Evolutionary conservation across 2,113 vertebrate species (phyloP).

Genomic region (Oncorhynchus gorbuscha): DNA sequence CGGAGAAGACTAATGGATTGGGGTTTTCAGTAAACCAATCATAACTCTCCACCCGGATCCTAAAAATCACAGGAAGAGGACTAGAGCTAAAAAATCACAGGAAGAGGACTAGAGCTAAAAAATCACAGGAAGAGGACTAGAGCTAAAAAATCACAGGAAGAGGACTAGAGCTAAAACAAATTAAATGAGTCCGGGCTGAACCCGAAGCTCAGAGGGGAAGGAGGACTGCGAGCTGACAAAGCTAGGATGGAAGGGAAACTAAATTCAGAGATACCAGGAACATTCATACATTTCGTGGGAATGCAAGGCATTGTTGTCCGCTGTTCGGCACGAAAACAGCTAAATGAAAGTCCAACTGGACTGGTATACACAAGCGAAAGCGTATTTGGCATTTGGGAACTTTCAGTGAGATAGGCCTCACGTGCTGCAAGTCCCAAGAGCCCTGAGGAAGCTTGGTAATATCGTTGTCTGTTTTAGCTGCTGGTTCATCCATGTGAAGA

Average conservation of each 20-base stretch:
- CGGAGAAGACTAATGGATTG: constrained; percentile 44
- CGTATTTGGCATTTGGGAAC: constrained; percentile 10
- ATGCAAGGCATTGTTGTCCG: constrained; percentile 25
- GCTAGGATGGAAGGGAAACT: constrained; percentile 49
- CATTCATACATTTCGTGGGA: constrained; percentile 12
- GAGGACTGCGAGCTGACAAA: constrained; percentile 18
- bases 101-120: constrained; percentile 30
- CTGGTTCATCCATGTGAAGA: constrained; percentile 46
- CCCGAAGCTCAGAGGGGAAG: constrained; percentile 30
- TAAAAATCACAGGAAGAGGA: constrained; percentile 41
- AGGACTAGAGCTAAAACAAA: constrained; percentile 16
- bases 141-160: constrained; percentile 44
- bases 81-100: no score
- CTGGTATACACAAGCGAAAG: constrained; percentile 1
- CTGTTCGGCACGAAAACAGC: constrained; percentile 12
- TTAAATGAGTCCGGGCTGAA: constrained; percentile 26
- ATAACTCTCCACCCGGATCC: constrained; percentile 46
- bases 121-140: constrained; percentile 37
- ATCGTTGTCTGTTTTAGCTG: constrained; percentile 48
- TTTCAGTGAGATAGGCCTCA: not conserved
- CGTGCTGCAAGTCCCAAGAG: constrained; percentile 7
- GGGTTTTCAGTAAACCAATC: not conserved
- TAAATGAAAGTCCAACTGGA: constrained; percentile 30
- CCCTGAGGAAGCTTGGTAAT: constrained; percentile 11
- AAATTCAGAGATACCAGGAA: not conserved